These are phyloP conservation scores for Acanthisitta chloris DNA, from an alignment of 2,113 vertebrate genomes.

Conservation along the genomic window DNA sequence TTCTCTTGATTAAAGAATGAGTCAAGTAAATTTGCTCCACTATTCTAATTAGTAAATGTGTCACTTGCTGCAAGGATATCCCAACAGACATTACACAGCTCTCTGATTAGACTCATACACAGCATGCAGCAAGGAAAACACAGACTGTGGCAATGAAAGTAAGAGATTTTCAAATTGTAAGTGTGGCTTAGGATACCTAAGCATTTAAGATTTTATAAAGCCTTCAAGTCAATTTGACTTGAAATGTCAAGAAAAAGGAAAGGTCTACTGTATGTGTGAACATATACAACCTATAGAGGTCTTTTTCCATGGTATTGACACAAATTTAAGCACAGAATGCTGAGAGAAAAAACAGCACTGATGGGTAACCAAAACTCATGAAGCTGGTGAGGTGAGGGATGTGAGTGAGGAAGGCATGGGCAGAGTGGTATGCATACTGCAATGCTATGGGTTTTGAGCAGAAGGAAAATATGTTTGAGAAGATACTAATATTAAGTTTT, in stretches of 20 bases:
- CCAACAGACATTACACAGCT: background rate
- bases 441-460: background rate
- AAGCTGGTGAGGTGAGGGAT: background rate
- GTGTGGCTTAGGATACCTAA: background rate
- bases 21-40: background rate
- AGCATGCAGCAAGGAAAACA: background rate
- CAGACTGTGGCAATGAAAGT: background rate
- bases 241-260: background rate
- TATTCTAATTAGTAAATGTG: background rate
- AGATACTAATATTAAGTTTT: background rate
- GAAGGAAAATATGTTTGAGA: background rate
- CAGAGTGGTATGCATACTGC: too few species aligned
- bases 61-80: background rate
- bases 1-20: background rate
- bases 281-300: background rate
- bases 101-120: background rate
- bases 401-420: background rate
- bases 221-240: background rate
- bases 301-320: background rate
- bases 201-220: background rate
- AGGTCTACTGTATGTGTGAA: background rate
- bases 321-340: background rate
- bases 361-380: background rate
- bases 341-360: background rate
- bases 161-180: background rate